Evolutionary conservation across 2,797 vertebrate species (phyloP).

Genomic region (Bradypodion pumilum): DNA sequence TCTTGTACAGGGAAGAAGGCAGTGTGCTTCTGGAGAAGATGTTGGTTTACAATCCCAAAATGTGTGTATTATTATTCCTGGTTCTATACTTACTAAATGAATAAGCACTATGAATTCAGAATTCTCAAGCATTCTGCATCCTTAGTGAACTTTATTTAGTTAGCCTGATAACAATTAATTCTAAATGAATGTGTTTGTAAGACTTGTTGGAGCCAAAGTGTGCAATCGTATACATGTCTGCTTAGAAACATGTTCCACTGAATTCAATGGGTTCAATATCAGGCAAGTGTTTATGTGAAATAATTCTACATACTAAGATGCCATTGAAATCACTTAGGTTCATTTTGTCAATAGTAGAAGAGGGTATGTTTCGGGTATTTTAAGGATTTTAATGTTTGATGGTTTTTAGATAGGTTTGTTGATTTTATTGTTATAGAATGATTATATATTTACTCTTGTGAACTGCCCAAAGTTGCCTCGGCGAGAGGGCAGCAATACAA

Average conservation of each 20-base stretch:
- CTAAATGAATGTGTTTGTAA: background rate
- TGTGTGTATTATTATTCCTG: constrained; percentile 79
- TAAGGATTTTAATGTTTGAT: too few species aligned
- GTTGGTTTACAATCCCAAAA: constrained; percentile 92
- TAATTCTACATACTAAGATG: background rate
- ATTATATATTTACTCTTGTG: too few species aligned
- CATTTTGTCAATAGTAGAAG: background rate
- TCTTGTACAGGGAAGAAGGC: constrained; percentile 88
- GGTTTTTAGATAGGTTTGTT: too few species aligned
- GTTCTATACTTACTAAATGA: constrained; percentile 21
- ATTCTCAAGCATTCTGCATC: background rate
- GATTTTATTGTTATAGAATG: too few species aligned
- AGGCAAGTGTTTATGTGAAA: background rate
- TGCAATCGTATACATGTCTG: background rate
- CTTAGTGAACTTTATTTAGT: constrained; percentile 41
- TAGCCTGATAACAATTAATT: constrained; percentile 32
- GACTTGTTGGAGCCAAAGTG: background rate
- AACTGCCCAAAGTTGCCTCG: too few species aligned
- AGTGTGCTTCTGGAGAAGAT: constrained; percentile 95
- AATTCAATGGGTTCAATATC: background rate
- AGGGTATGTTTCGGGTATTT: too few species aligned
- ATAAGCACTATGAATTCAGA: constrained; percentile 44
- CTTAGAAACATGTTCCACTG: background rate
- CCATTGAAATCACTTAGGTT: background rate
- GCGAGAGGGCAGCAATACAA: too few species aligned